Base-by-base conservation (phyloP, 2,888 invertebrate species). In the Calliscelio sp. region DNA sequence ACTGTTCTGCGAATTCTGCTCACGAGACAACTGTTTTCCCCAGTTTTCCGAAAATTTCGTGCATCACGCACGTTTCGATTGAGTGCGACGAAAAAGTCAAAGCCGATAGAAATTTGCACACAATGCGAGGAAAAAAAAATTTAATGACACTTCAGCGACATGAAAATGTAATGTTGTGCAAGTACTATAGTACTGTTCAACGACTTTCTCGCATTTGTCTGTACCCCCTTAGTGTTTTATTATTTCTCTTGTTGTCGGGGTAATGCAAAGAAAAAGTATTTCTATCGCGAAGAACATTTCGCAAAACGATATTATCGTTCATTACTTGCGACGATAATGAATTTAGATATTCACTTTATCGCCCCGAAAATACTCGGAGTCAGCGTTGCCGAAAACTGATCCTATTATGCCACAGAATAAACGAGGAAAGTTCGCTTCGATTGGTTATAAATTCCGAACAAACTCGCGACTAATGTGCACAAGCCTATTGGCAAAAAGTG, bases 381-480 rank as follows among this genome's bases (percentile, higher is more conserved):
- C 81, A 59, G 74, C 70, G 59, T 74, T 57, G 22, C 65, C 77
- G 79, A 80, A 77, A 82, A 82, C 53, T 79, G 68, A 82, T 65
- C 51, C 80, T 73, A 85, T 85, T 85, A 82, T 80, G 44, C 28
- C 53, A 44, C 51, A 55, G 68, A 85, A 85, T 80, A 66, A 85
- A 85, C 80, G 85, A 85, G 80, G 51, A 77, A 85, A 85, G 85
- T 82, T 85, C 59, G 25, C 70, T 55, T 63, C 81, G 79, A 85
- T 85, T 59, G 82, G 80, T 61, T 85, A 71, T 85, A 82, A 81
- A 85, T 85, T 82, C 10, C 61, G 35, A 16, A 25, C 65, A 75
- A 85, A 71, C 85, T 78, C 20, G 78, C 74, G 73, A 79, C 85
- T 81, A 78, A 78, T 81, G 66, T 77, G 85, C 81, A 66, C 28